Evolutionary conservation across 2,113 vertebrate genomes (phyloP).

Genomic region (Oncorhynchus kisutch): DNA sequence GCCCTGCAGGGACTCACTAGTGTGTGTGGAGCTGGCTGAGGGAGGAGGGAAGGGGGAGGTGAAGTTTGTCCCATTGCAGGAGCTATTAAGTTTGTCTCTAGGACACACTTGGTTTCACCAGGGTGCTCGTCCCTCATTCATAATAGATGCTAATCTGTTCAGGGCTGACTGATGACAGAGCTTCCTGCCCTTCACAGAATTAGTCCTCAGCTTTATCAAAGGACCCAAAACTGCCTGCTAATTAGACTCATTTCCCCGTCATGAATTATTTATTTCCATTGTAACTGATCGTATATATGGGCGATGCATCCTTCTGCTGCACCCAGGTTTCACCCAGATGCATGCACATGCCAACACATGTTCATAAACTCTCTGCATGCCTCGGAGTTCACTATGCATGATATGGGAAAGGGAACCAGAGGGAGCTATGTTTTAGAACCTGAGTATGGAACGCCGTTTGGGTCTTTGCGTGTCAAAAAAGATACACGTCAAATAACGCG

Average conservation of each 20-base stretch:
- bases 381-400: constrained; percentile 68
- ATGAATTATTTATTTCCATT: constrained; percentile 99
- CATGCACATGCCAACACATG: constrained; percentile 73
- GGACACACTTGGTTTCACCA: constrained; percentile 95
- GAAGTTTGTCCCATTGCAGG: constrained; percentile 88
- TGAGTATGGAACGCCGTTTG: background rate
- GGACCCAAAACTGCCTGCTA: constrained; percentile 98
- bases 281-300: constrained; percentile 85
- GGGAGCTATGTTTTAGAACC: too few relatives aligned
- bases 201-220: constrained; percentile 96
- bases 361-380: constrained; percentile 73
- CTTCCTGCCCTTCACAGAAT: constrained; percentile 96
- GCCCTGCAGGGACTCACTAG: constrained; percentile 47
- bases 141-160: constrained; percentile 98
- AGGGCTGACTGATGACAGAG: constrained; percentile 97
- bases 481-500: too few relatives aligned
- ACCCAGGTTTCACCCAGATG: constrained; percentile 88
- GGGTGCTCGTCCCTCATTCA: constrained; percentile 91
- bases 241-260: constrained; percentile 97
- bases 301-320: constrained; percentile 90
- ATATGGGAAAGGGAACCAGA: constrained; percentile 10
- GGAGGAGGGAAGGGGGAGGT: constrained; percentile 74
- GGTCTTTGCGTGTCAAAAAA: too few relatives aligned
- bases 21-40: background rate
- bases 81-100: constrained; percentile 97